Conservation (phyloP, 1,140 invertebrate species). For the Dendroctonus valens region DNA sequence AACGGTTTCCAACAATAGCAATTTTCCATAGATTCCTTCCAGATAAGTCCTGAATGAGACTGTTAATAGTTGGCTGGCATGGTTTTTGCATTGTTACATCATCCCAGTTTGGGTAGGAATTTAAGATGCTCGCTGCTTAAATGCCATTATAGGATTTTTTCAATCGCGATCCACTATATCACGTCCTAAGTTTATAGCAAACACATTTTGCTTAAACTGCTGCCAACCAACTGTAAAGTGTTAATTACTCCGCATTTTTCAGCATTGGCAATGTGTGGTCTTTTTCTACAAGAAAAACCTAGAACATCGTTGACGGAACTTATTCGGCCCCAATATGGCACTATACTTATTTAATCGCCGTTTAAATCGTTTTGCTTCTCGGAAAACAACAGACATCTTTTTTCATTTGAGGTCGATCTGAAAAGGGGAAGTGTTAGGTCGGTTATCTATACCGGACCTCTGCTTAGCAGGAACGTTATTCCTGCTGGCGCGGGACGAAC, state of each 20-base stretch:
- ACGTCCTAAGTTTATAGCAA: constrained; percentile 19
- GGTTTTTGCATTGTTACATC: constrained; percentile 16
- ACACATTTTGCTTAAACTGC: constrained; percentile 14
- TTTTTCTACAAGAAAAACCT: constrained; percentile 27
- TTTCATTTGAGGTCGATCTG: constrained; percentile 22
- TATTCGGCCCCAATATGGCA: constrained; percentile 21
- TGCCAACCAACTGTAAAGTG: constrained; percentile 26
- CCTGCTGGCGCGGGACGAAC: no score
- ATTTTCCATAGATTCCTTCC: constrained; percentile 6
- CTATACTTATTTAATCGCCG: constrained; percentile 24
- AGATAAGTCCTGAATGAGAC: constrained; percentile 6
- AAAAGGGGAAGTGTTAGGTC: constrained; percentile 29
- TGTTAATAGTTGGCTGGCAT: constrained; percentile 11
- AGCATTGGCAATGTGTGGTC: constrained; percentile 27
- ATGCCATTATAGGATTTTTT: constrained; percentile 19
- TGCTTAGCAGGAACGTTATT: constrained; percentile 3
- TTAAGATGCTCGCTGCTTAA: constrained; percentile 12
- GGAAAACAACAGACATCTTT: constrained; percentile 30
- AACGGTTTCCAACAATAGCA: background rate
- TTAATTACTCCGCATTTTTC: constrained; percentile 32
- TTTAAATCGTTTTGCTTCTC: constrained; percentile 23
- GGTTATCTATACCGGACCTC: constrained; percentile 9
- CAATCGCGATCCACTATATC: constrained; percentile 14
- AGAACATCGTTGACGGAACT: constrained; percentile 26
- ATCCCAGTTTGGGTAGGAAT: constrained; percentile 15